phyloP scores from a whole-genome alignment of 2,888 invertebrate genomes.

The Machimus rusticus region DNA sequence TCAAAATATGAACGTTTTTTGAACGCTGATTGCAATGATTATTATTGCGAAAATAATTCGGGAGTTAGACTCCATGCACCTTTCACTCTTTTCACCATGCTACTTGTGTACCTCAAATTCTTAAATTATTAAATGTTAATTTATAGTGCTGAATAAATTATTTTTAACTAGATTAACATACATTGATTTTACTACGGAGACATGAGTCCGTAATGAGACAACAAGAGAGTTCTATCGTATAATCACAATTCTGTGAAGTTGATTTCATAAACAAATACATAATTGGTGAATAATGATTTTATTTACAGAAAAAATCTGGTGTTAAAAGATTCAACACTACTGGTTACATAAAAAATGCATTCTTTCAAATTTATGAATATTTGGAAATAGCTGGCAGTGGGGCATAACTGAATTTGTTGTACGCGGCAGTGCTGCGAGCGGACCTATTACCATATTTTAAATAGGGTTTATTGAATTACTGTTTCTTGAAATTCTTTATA shows the following conservation, averaged over 20 bases:
- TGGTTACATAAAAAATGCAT: slow-evolving; percentile 7
- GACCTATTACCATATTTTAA: background rate
- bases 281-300: background rate
- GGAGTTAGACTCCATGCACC: background rate
- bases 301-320: slow-evolving; percentile 3
- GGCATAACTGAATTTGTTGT: slow-evolving; percentile 19
- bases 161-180: background rate
- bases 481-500: slow-evolving; percentile 46
- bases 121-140: background rate
- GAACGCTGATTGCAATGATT: slow-evolving; percentile 59
- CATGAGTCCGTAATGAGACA: too few species aligned
- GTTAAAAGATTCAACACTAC: background rate
- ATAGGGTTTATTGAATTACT: background rate
- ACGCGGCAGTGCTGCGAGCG: background rate
- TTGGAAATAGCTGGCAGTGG: slow-evolving; percentile 16
- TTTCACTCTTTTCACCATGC: background rate
- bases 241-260: too few species aligned
- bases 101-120: slow-evolving; percentile 15
- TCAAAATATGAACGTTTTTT: slow-evolving; percentile 67
- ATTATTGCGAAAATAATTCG: slow-evolving; percentile 52
- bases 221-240: too few species aligned
- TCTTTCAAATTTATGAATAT: slow-evolving; percentile 33
- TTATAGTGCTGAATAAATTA: background rate
- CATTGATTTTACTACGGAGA: background rate
- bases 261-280: background rate